Evolutionary conservation across 2,113 vertebrate species (phyloP).

Genomic region (Apteryx mantelli): DNA sequence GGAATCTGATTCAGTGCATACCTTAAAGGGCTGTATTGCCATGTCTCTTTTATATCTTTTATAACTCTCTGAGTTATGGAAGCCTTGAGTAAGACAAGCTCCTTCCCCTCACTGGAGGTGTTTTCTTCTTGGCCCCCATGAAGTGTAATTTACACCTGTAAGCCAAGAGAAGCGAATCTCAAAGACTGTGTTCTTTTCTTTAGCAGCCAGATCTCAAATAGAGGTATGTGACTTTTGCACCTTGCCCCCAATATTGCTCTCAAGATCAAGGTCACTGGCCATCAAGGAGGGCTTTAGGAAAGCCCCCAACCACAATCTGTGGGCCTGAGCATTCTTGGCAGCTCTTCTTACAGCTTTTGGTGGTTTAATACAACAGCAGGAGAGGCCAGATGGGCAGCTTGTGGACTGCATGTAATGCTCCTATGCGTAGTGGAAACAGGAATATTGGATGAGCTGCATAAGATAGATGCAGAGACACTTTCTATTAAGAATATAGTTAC

Average conservation of each 20-base stretch:
- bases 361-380: not conserved
- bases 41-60: not conserved
- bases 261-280: not conserved
- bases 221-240: not conserved
- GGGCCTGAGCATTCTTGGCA: not conserved
- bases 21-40: fast-evolving
- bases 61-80: not conserved
- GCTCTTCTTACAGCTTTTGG: not conserved
- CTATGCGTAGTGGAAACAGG: not conserved
- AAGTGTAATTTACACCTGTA: not conserved
- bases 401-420: not conserved
- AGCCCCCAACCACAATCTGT: fast-evolving
- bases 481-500: not conserved
- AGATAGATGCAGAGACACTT: not conserved
- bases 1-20: not conserved
- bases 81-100: not conserved
- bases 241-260: not conserved
- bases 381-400: not conserved
- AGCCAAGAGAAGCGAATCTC: not conserved
- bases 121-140: not conserved
- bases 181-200: not conserved
- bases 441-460: not conserved
- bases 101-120: not conserved
- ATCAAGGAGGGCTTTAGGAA: not conserved
- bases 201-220: not conserved